A percentile compares a stretch with the other conserved stretches of the same genome.
phyloP scores from a whole-genome alignment of 2,113 vertebrate genomes.

The Caretta caretta region DNA sequence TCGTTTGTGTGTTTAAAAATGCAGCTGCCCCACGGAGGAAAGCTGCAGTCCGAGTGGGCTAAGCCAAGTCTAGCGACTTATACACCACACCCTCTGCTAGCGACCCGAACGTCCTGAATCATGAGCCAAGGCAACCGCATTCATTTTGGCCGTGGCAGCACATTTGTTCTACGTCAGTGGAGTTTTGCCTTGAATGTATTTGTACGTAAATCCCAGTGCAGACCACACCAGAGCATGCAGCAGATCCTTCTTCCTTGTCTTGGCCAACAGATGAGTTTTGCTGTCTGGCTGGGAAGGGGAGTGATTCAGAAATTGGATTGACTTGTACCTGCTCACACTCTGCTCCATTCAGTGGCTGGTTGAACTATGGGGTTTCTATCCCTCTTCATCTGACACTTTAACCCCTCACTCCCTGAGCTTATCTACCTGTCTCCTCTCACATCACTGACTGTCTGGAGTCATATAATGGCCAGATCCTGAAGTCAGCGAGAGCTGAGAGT shows the following conservation, averaged over 20 bases:
- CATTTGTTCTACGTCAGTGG: rapidly evolving
- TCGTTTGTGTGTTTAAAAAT: rapidly evolving
- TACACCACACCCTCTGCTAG: rapidly evolving
- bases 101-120: neutral
- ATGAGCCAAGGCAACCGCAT: rapidly evolving
- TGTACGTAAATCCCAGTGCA: neutral
- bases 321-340: neutral
- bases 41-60: neutral
- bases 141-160: neutral
- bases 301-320: neutral
- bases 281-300: neutral
- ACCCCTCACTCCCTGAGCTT: neutral
- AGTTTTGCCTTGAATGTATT: too few relatives aligned
- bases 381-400: too few relatives aligned
- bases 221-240: too few relatives aligned
- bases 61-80: rapidly evolving
- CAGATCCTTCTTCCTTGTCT: neutral
- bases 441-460: neutral
- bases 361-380: neutral
- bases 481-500: too few relatives aligned
- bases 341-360: neutral
- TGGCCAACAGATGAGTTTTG: neutral
- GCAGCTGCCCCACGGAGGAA: neutral
- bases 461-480: neutral
- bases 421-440: neutral